Conservation (phyloP, 2,113 vertebrate genomes). For the Brachypteracias leptosomus region DNA sequence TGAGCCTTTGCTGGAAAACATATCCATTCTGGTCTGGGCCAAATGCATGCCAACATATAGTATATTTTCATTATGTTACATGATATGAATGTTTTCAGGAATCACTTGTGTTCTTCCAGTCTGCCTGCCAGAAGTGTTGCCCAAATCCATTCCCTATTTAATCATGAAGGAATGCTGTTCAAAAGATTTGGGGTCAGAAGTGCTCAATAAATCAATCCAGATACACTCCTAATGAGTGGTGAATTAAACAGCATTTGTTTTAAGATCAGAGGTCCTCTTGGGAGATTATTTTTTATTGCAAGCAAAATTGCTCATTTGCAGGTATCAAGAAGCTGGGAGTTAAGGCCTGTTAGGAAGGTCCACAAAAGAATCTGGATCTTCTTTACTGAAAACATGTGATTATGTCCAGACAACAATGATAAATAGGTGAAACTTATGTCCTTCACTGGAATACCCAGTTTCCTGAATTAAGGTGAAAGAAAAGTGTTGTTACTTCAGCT, state of each 20-base stretch:
- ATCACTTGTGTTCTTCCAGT: conserved; percentile 41
- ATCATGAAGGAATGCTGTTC: conserved; percentile 74
- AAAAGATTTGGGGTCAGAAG: conserved; percentile 72
- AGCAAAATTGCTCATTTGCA: conserved; percentile 54
- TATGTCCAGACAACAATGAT: background rate
- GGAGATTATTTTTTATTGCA: conserved; percentile 68
- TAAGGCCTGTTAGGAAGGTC: background rate
- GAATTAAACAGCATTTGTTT: conserved; percentile 78
- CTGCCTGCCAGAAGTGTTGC: conserved; percentile 50
- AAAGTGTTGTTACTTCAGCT: background rate
- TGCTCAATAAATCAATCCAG: conserved; percentile 77
- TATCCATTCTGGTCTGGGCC: conserved; percentile 42
- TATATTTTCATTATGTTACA: conserved; percentile 65
- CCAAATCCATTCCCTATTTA: conserved; percentile 69
- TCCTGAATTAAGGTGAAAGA: background rate
- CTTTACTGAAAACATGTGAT: background rate
- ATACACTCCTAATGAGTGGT: conserved; percentile 74
- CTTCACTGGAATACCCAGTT: background rate
- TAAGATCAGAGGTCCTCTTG: conserved; percentile 71
- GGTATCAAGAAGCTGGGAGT: conserved; percentile 32
- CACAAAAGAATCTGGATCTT: background rate
- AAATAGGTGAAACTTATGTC: background rate
- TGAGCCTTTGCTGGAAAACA: conserved; percentile 59
- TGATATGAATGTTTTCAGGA: conserved; percentile 57
- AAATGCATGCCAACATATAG: conserved; percentile 23